These are phyloP conservation scores for Panthera uncia DNA, from an alignment of 2,113 vertebrate genomes.

Conservation along the genomic window DNA sequence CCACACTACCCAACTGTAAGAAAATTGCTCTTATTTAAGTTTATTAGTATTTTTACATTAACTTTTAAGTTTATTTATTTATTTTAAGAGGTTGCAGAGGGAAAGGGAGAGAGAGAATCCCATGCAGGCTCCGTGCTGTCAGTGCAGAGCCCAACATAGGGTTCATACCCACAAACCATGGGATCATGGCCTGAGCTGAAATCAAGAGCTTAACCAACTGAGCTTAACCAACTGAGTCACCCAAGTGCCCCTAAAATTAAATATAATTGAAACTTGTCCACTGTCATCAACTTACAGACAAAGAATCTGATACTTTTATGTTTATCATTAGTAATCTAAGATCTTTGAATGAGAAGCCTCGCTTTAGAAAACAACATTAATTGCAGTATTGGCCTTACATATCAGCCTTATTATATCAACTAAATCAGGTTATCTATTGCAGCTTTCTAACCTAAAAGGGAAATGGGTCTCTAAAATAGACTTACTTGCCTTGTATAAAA, in stretches of 20 bases:
- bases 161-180: too few relatives aligned
- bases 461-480: conserved; percentile 21
- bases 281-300: conserved; percentile 18
- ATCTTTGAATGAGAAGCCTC: background rate
- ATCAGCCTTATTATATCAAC: background rate
- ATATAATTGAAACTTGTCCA: background rate
- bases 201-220: too few relatives aligned
- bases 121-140: too few relatives aligned
- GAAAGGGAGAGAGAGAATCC: too few relatives aligned
- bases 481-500: background rate
- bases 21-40: background rate
- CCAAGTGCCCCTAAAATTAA: background rate
- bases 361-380: background rate
- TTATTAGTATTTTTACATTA: background rate
- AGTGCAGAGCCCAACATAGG: too few relatives aligned
- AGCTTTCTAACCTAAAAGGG: background rate
- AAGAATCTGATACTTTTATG: background rate
- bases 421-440: background rate
- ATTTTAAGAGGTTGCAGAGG: too few relatives aligned
- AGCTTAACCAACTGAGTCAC: too few relatives aligned
- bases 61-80: too few relatives aligned
- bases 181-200: too few relatives aligned
- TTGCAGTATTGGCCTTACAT: background rate
- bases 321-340: background rate
- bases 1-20: background rate